Conservation (phyloP, 2,113 vertebrate genomes). For the Podiceps cristatus region DNA sequence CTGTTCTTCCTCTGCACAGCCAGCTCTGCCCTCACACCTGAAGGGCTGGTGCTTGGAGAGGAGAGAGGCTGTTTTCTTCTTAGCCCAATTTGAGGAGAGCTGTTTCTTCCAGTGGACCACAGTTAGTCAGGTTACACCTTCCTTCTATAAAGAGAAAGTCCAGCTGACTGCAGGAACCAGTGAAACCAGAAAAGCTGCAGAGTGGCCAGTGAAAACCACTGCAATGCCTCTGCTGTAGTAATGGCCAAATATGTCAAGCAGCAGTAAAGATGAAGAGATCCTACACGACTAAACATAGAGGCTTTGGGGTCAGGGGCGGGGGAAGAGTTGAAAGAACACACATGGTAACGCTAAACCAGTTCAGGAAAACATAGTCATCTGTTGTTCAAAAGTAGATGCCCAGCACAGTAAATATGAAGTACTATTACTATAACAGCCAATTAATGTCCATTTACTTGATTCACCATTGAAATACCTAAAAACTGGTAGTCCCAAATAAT, state of each 20-base stretch:
- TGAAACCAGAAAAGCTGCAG: neutral
- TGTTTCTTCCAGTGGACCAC: neutral
- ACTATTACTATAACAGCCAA: neutral
- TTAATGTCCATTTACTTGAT: neutral
- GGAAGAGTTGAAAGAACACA: neutral
- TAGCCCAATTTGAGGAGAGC: neutral
- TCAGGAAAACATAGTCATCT: neutral
- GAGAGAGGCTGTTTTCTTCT: neutral
- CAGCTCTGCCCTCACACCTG: neutral
- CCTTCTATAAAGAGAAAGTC: neutral
- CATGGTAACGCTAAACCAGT: neutral
- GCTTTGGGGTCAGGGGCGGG: fast-evolving
- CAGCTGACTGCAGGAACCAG: neutral
- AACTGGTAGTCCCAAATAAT: neutral
- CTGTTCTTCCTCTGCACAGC: neutral
- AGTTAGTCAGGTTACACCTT: neutral
- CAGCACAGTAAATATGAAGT: neutral
- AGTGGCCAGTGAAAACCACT: neutral
- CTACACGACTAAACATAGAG: neutral
- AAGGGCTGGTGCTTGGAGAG: neutral
- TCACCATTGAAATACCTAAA: neutral
- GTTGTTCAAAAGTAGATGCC: neutral
- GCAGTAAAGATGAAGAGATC: neutral
- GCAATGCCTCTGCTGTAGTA: neutral
- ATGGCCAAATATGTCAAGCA: neutral